These are phyloP conservation scores for Hirtodrosophila duncani DNA, from an alignment of 2,888 invertebrate genomes.

Conservation along the genomic window DNA sequence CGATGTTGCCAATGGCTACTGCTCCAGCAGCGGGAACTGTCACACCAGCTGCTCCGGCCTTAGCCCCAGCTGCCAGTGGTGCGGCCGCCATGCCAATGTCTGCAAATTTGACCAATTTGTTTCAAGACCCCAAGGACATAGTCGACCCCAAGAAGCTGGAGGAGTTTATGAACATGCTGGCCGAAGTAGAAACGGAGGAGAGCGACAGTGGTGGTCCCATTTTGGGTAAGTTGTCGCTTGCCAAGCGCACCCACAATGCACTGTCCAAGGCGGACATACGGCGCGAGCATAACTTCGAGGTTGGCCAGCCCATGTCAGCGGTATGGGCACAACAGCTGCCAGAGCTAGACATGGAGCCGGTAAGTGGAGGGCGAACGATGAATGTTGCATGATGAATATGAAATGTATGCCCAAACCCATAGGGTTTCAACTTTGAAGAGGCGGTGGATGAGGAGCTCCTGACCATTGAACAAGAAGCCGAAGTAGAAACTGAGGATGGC, in stretches of 20 bases:
- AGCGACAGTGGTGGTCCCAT: constrained; percentile 81
- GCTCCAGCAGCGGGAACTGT: constrained; percentile 4
- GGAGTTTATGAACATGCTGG: constrained; percentile 76
- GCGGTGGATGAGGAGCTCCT: constrained; percentile 68
- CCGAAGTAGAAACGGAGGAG: constrained; percentile 78
- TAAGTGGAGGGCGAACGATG: no score
- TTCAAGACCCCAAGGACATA: constrained; percentile 77
- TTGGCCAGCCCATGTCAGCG: constrained; percentile 49
- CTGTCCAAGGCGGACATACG: constrained; percentile 69
- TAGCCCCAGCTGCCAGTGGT: no score
- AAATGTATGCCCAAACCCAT: no score
- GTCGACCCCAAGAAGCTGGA: constrained; percentile 77
- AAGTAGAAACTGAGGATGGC: constrained; percentile 73
- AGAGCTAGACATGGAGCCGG: constrained; percentile 49
- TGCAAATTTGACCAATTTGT: constrained; percentile 65
- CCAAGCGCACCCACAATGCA: constrained; percentile 84
- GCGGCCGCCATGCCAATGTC: constrained; percentile 38
- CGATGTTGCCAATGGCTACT: constrained; percentile 1
- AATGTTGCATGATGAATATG: no score
- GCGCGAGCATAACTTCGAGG: constrained; percentile 46
- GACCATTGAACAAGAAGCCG: constrained; percentile 73
- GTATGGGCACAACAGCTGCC: constrained; percentile 63
- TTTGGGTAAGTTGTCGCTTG: constrained; percentile 83
- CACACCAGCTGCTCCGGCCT: constrained; percentile 1
- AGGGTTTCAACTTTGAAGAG: constrained; percentile 71